Evolutionary conservation across 1,140 invertebrate species (phyloP).

Genomic region (Ooceraea biroi): DNA sequence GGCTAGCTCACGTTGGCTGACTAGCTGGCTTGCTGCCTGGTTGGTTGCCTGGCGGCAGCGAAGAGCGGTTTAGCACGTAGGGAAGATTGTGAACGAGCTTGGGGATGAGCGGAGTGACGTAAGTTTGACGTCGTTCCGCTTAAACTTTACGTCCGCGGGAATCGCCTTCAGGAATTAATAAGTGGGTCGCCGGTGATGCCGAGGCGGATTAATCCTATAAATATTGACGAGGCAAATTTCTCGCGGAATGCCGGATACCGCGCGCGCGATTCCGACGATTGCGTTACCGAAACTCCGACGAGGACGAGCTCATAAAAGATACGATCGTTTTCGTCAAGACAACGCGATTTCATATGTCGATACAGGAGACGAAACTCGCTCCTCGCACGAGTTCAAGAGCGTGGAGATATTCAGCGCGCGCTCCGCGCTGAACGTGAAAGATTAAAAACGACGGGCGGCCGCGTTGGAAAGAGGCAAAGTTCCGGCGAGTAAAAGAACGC

Average conservation of each 20-base stretch:
- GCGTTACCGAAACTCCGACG: not conserved
- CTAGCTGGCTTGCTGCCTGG: slow-evolving; percentile 71
- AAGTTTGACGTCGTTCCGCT: slow-evolving; percentile 50
- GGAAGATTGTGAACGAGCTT: slow-evolving; percentile 52
- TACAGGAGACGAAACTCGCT: not conserved
- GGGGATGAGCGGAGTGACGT: not conserved
- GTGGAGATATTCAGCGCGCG: slow-evolving; percentile 9
- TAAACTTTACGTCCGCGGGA: slow-evolving; percentile 16
- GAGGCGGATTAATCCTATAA: not conserved
- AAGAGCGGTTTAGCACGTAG: not conserved
- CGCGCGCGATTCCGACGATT: not conserved
- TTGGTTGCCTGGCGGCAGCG: slow-evolving; percentile 61
- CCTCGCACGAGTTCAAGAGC: not conserved
- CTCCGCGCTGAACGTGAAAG: slow-evolving; percentile 28
- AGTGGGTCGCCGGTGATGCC: not conserved
- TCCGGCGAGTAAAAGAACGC: slow-evolving; percentile 41
- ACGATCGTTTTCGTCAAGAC: slow-evolving; percentile 24
- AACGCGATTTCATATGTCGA: slow-evolving; percentile 7
- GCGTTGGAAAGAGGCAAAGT: slow-evolving; percentile 22
- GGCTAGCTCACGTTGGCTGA: slow-evolving; percentile 68
- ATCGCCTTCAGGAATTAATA: slow-evolving; percentile 32
- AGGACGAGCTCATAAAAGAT: slow-evolving; percentile 40
- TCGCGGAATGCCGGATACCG: not conserved
- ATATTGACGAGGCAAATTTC: slow-evolving; percentile 34
- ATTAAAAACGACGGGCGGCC: slow-evolving; percentile 28